Evolutionary conservation across 2,888 invertebrate genomes (phyloP), one percentile per base, ranked within the genome.

Genomic region (Lymantria dispar): DNA sequence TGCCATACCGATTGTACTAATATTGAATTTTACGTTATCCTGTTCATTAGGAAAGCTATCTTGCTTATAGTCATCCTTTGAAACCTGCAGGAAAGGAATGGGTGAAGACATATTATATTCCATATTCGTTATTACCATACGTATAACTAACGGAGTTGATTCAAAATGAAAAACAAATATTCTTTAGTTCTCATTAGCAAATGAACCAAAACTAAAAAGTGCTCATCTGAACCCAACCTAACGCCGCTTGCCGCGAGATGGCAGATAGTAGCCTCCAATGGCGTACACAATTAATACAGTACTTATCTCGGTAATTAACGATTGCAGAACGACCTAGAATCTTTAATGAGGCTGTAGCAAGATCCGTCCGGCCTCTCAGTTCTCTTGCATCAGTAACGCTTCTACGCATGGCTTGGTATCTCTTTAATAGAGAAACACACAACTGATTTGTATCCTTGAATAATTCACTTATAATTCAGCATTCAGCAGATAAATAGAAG

Each of bases 301-400:
- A 86, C 82, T 87, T 89, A 90, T 87, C 89, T 88, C 74, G 56
- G 84, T 90, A 90, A 90, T 90, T 90, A 90, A 85, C 80, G 80
- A 88, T 89, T 88, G 88, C 87, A 83, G 74, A 72, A 70, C 83
- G 88, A 86, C 89, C 90, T 90, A 90, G 90, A 89, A 90, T 89
- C 83, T 83, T 78, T 87, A 90, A 89, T 88, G 88, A 89, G 90
- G 62, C 82, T 87, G 85, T 60, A 74, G 89, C 78, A 88, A 89
- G 87, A 88, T 88, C 87, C 89, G 86, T 73, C 72, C 72, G 72
- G 72, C 64, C 52, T 54, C 59, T 58, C 59, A 0, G 52, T 47
- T 53, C 49, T 52, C 47, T 62, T 49, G 54, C 65, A 50, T 49
- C 52, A 53, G 48, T 46, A 43, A 59, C 59, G 60, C 51, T 45